Percentiles rank a stretch among this genome's conserved stretches.
Conservation (phyloP, 2,888 invertebrate genomes). For the Orthonychiurus folsomi region DNA sequence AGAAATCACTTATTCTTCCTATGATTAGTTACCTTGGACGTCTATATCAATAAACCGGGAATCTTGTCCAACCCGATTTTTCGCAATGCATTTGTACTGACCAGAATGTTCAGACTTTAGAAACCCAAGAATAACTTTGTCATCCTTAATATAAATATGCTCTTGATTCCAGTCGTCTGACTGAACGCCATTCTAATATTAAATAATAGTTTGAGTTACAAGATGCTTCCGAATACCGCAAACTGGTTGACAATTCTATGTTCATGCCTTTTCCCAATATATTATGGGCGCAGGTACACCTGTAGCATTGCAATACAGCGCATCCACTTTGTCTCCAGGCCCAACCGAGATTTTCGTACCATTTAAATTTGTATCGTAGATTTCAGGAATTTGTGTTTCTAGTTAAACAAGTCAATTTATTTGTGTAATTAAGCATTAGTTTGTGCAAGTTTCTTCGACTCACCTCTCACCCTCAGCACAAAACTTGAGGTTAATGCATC, state of each 20-base stretch:
- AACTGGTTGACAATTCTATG: background rate
- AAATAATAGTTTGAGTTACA: no score
- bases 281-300: slow-evolving; percentile 41
- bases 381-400: slow-evolving; percentile 19
- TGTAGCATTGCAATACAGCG: slow-evolving; percentile 40
- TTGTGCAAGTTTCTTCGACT: background rate
- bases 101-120: slow-evolving; percentile 26
- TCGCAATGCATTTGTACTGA: slow-evolving; percentile 30
- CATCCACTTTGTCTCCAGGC: slow-evolving; percentile 22
- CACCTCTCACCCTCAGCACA: background rate
- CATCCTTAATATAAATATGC: slow-evolving; percentile 7
- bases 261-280: slow-evolving; percentile 38
- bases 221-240: no score
- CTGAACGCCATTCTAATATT: slow-evolving; percentile 10
- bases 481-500: background rate
- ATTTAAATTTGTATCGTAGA: slow-evolving; percentile 23
- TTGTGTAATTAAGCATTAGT: background rate
- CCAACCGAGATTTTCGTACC: slow-evolving; percentile 24
- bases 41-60: slow-evolving; percentile 18
- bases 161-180: slow-evolving; percentile 5
- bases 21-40: slow-evolving; percentile 1
- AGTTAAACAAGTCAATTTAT: slow-evolving; percentile 10
- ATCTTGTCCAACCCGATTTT: slow-evolving; percentile 31
- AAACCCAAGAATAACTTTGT: slow-evolving; percentile 17
- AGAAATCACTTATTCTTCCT: no score